A percentile compares a stretch with the other conserved stretches of the same genome.
Evolutionary conservation across 2,113 vertebrate genomes (phyloP).

Genomic region (Leiothrix lutea): DNA sequence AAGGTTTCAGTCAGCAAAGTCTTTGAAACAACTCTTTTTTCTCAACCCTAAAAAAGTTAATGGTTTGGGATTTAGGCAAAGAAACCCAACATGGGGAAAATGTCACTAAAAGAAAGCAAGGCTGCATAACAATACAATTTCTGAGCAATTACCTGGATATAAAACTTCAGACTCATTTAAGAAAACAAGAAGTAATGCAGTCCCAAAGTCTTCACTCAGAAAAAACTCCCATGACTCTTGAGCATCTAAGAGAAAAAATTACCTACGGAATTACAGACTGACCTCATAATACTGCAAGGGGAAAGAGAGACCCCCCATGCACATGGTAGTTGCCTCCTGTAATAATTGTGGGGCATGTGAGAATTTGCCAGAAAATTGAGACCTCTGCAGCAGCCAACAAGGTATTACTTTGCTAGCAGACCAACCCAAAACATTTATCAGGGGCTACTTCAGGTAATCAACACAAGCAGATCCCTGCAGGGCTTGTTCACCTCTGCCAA

Average conservation of each 20-base stretch:
- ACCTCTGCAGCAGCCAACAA: neutral
- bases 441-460: neutral
- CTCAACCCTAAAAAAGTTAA: neutral
- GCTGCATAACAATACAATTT: fast-evolving
- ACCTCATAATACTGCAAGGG: neutral
- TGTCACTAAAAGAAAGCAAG: neutral
- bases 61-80: neutral
- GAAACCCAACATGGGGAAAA: neutral
- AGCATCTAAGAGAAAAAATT: neutral
- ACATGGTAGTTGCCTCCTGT: neutral
- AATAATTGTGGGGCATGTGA: neutral
- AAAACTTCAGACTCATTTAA: neutral
- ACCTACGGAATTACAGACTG: neutral
- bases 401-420: neutral
- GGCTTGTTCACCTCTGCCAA: neutral
- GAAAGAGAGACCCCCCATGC: neutral
- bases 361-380: neutral
- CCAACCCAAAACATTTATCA: neutral
- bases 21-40: neutral
- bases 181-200: neutral
- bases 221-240: neutral
- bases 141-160: neutral
- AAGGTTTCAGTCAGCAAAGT: neutral
- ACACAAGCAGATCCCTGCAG: neutral
- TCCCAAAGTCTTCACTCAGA: neutral